phyloP scores from a whole-genome alignment of 2,113 vertebrate genomes.

The Ginglymostoma cirratum region DNA sequence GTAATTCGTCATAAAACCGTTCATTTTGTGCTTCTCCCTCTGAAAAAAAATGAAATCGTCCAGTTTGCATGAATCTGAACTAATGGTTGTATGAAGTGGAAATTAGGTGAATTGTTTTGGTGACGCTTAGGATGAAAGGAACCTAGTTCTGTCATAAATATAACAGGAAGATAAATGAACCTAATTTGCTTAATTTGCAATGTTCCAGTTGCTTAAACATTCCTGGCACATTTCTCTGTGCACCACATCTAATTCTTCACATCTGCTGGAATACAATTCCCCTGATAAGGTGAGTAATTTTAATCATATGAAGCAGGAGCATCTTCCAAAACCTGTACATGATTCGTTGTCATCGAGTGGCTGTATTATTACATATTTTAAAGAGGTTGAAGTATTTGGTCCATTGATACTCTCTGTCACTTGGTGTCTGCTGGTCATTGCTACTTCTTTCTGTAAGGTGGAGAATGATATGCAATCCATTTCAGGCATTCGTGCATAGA shows the following conservation, averaged over 20 bases:
- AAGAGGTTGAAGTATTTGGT: background rate
- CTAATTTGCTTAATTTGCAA: background rate
- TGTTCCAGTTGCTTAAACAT: background rate
- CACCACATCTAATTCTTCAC: background rate
- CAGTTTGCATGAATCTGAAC: background rate
- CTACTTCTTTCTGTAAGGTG: background rate
- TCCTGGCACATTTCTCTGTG: background rate
- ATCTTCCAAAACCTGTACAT: background rate
- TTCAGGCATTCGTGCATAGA: background rate
- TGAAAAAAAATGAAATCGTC: background rate
- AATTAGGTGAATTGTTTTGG: background rate
- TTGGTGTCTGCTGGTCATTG: background rate
- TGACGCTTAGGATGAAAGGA: background rate
- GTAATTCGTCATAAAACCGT: background rate
- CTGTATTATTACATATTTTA: background rate
- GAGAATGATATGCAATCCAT: background rate
- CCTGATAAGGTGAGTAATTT: background rate
- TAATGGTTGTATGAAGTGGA: background rate
- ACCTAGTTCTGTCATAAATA: background rate
- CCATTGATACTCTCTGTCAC: background rate
- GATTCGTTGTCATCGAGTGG: background rate
- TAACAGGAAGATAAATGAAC: background rate
- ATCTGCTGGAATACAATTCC: slow-evolving; percentile 4
- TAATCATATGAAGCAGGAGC: background rate
- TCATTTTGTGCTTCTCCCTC: background rate